Evolutionary conservation across 2,888 invertebrate species (phyloP).

Genomic region (Cremastobaeus sp.): DNA sequence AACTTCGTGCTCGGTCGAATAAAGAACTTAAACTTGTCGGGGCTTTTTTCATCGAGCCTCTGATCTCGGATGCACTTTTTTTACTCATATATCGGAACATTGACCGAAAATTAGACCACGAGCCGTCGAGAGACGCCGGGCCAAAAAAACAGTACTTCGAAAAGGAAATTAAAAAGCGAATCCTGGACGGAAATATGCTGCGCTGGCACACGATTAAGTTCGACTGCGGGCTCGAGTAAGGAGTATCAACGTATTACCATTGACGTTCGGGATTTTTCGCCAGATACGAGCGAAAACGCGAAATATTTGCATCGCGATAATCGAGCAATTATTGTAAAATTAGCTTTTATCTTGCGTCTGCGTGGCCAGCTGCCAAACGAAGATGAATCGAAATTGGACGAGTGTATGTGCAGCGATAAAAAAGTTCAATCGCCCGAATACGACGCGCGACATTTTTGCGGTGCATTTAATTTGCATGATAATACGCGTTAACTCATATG

Average conservation of each 20-base stretch:
- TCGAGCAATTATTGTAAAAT: slow-evolving; percentile 47
- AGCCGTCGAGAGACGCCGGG: slow-evolving; percentile 33
- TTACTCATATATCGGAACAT: slow-evolving; percentile 30
- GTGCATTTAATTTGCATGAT: slow-evolving; percentile 23
- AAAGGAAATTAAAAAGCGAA: slow-evolving; percentile 39
- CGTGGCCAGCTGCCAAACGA: slow-evolving; percentile 34
- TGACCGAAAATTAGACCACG: slow-evolving; percentile 41
- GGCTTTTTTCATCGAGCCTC: slow-evolving; percentile 23
- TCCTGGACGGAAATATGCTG: slow-evolving; percentile 27
- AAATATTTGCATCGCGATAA: slow-evolving; percentile 40
- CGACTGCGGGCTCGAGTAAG: slow-evolving; percentile 13
- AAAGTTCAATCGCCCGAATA: slow-evolving; percentile 18
- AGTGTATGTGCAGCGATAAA: slow-evolving; percentile 14
- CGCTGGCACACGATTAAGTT: slow-evolving; percentile 45
- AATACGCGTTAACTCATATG: slow-evolving; percentile 11
- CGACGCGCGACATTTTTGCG: slow-evolving; percentile 11
- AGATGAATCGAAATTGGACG: slow-evolving; percentile 35
- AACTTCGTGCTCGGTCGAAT: slow-evolving; percentile 33
- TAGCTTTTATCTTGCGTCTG: slow-evolving; percentile 36
- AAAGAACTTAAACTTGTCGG: slow-evolving; percentile 49
- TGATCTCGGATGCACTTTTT: not conserved
- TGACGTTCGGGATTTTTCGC: slow-evolving; percentile 2
- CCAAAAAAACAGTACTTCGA: slow-evolving; percentile 21
- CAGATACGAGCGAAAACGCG: not conserved
- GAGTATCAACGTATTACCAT: slow-evolving; percentile 16